Conservation (phyloP, 2,888 invertebrate species). For the Macaria liturata region DNA sequence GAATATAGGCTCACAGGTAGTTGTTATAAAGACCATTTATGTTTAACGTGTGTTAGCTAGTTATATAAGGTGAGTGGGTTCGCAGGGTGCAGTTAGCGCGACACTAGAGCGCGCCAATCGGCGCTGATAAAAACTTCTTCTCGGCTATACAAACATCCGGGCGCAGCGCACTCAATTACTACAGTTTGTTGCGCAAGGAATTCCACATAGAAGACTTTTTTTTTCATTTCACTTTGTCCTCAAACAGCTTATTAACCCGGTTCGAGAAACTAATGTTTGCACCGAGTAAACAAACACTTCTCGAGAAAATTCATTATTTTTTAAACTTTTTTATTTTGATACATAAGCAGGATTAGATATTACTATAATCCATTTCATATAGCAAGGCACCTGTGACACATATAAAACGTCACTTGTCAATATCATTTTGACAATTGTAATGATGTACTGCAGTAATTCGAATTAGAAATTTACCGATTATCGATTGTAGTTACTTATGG, state of each 20-base stretch:
- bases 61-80: constrained; percentile 43
- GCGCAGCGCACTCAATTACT: constrained; percentile 72
- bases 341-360: too few relatives aligned
- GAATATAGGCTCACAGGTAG: constrained; percentile 38
- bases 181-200: constrained; percentile 65
- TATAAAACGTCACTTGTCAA: too few relatives aligned
- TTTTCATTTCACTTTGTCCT: constrained; percentile 41
- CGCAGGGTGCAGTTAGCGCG: constrained; percentile 56
- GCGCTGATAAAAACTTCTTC: constrained; percentile 70
- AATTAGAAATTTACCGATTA: too few relatives aligned
- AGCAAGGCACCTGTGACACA: too few relatives aligned
- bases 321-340: too few relatives aligned
- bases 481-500: too few relatives aligned
- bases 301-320: constrained; percentile 9
- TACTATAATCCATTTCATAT: too few relatives aligned
- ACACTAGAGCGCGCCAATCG: constrained; percentile 64
- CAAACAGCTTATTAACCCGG: constrained; percentile 58
- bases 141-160: constrained; percentile 70
- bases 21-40: constrained; percentile 39
- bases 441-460: too few relatives aligned
- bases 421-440: too few relatives aligned
- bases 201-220: constrained; percentile 55
- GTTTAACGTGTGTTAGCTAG: constrained; percentile 34
- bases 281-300: constrained; percentile 41
- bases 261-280: constrained; percentile 50